Evolutionary conservation across 2,797 vertebrate species (phyloP).

Genomic region (Notamacropus eugenii): DNA sequence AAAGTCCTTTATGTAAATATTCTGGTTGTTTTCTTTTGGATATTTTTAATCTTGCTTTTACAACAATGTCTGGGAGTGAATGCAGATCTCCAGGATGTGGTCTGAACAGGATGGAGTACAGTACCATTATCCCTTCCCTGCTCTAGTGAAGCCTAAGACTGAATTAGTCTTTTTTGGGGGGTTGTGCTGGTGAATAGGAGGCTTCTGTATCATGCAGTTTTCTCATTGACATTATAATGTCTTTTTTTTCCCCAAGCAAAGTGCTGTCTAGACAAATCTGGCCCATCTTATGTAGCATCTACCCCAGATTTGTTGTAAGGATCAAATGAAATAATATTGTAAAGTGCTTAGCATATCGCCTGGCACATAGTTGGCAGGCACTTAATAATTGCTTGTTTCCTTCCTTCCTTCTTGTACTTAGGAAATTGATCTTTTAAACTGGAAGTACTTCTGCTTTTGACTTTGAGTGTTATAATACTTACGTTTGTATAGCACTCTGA

Average conservation of each 20-base stretch:
- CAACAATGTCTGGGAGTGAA: not conserved
- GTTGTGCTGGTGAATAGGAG: too few species aligned
- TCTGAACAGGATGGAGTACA: not conserved
- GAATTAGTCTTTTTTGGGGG: not conserved
- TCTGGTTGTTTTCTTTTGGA: not conserved
- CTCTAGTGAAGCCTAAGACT: not conserved
- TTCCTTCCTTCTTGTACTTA: not conserved
- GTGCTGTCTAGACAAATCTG: not conserved
- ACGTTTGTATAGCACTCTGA: not conserved
- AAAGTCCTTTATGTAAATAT: not conserved
- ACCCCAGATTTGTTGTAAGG: not conserved
- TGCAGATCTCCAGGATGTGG: not conserved
- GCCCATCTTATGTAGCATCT: not conserved
- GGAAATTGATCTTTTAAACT: not conserved
- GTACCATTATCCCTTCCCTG: not conserved
- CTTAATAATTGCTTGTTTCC: not conserved
- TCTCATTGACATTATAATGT: not conserved
- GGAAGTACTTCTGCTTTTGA: not conserved
- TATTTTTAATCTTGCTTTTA: not conserved
- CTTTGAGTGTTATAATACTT: not conserved
- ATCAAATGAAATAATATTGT: not conserved
- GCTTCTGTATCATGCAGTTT: not conserved
- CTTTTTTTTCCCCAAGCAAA: not conserved
- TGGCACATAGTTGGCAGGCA: not conserved
- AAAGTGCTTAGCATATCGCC: not conserved